Base-by-base conservation (phyloP, 2,888 invertebrate genomes). In the Euspilapteryx auroguttella region DNA sequence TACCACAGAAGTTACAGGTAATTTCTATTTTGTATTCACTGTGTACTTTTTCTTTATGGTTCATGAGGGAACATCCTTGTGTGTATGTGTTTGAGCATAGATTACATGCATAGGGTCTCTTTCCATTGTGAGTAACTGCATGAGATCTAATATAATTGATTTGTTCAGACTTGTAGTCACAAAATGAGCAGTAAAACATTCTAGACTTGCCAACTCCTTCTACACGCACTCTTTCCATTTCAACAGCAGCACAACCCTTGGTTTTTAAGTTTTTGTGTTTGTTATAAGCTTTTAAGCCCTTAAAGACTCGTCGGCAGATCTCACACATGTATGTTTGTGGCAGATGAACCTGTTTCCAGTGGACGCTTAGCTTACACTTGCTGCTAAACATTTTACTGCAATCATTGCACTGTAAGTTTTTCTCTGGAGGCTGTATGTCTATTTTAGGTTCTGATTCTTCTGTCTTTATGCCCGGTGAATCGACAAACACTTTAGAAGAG, bases 1-100 rank as follows among this genome's bases (percentile, higher is more conserved):
- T 65, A 0, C 71, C 71, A 25, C 71, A 71, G 12, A 44, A 47
- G 4, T 62, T 53, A 31, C 71, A 71, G 2, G 61, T 61, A 3
- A 49, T 41, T 38, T 59, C 53, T 2, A 43, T 32, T 22, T 36
- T 37, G 21, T 45, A 55, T 1, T 47, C 38, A 9, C 57, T 48
- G 29, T 71, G 71, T 0, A 36, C 34, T 0, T 32, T 17, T 36
- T 69, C 68, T 31, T 49, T 48, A 30, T 71, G 71, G 1, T 40
- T 34, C 20, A 53, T 45, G 1, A 69, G 38, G 0, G 62, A 54
- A 13, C 55, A 47, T 1, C 42, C 44, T 30, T 73, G 71, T 0
- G 61, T 52, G 17, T 50, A 71, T 2, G 37, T 34, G 25, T 44
- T 56, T 0, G 31, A 32, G 30, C 71, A 73, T 12, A 55, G 33